These are phyloP conservation scores for Euclidia mi DNA, from an alignment of 2,888 invertebrate genomes.

Conservation along the genomic window DNA sequence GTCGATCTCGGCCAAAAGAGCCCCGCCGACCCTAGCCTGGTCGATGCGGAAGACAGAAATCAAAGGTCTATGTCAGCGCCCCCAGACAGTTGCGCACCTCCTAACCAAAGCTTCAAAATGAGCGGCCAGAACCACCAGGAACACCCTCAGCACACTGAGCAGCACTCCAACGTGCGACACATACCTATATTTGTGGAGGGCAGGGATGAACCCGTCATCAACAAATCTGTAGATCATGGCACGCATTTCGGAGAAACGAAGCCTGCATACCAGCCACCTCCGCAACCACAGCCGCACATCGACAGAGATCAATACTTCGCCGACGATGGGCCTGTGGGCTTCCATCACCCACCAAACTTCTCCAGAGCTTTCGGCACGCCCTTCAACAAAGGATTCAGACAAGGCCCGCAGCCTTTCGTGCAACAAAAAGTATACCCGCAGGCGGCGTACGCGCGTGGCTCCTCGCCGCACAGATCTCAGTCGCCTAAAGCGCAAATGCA, in stretches of 20 bases:
- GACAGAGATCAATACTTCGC: slow-evolving; percentile 85
- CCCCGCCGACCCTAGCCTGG: slow-evolving; percentile 86
- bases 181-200: slow-evolving; percentile 97
- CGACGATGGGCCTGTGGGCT: slow-evolving; percentile 74
- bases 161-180: slow-evolving; percentile 92
- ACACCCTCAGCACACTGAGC: slow-evolving; percentile 62
- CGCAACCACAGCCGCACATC: slow-evolving; percentile 72
- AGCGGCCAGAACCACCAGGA: slow-evolving; percentile 75
- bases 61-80: slow-evolving; percentile 95
- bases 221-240: slow-evolving; percentile 88
- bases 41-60: slow-evolving; percentile 90
- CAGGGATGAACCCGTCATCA: slow-evolving; percentile 94
- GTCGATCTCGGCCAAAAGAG: slow-evolving; percentile 94
- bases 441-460: slow-evolving; percentile 74
- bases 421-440: slow-evolving; percentile 87
- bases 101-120: slow-evolving; percentile 71
- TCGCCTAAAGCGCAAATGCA: slow-evolving; percentile 80
- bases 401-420: slow-evolving; percentile 85
- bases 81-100: slow-evolving; percentile 86
- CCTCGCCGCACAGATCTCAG: slow-evolving; percentile 81
- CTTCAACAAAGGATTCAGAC: slow-evolving; percentile 76
- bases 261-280: slow-evolving; percentile 73
- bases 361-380: slow-evolving; percentile 82
- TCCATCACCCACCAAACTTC: slow-evolving; percentile 85
- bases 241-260: slow-evolving; percentile 75